phyloP scores from a whole-genome alignment of 1,140 invertebrate genomes.

The Lepidurus apus region DNA sequence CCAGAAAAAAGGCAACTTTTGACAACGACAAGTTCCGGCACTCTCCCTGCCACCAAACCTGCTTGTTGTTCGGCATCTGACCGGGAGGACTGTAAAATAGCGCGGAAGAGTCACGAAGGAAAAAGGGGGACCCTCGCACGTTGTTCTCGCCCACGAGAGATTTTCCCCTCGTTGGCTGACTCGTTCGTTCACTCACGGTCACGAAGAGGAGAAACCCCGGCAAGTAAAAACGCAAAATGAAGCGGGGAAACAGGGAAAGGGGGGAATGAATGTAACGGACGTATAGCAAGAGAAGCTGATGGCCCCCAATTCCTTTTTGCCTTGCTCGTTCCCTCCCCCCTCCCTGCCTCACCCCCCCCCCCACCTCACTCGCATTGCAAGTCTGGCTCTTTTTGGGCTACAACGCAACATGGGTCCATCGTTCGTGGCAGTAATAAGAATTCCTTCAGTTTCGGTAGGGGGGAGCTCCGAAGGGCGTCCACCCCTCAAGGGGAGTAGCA shows the following conservation, averaged over 20 bases:
- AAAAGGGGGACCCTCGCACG: slow-evolving; percentile 2
- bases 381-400: slow-evolving; percentile 13
- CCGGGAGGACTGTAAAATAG: slow-evolving; percentile 21
- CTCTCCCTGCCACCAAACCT: slow-evolving; percentile 17
- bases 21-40: not conserved
- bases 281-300: not conserved
- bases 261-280: slow-evolving; percentile 7
- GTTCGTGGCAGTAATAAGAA: slow-evolving; percentile 21
- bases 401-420: slow-evolving; percentile 15
- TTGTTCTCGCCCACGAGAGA: slow-evolving; percentile 18
- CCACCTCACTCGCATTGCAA: not conserved
- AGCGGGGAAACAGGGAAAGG: not conserved
- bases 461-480: slow-evolving; percentile 7
- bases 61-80: slow-evolving; percentile 18
- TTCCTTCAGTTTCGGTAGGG: slow-evolving; percentile 21
- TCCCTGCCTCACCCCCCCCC: not conserved
- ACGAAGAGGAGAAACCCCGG: slow-evolving; percentile 20
- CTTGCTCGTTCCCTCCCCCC: not conserved
- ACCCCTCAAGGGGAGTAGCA: slow-evolving; percentile 20
- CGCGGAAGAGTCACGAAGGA: slow-evolving; percentile 7
- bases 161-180: not conserved
- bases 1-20: not conserved
- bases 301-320: slow-evolving; percentile 5
- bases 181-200: slow-evolving; percentile 20
- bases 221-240: slow-evolving; percentile 15